phyloP scores from a whole-genome alignment of 2,797 vertebrate species.

The Pyrocephalus nanus region DNA sequence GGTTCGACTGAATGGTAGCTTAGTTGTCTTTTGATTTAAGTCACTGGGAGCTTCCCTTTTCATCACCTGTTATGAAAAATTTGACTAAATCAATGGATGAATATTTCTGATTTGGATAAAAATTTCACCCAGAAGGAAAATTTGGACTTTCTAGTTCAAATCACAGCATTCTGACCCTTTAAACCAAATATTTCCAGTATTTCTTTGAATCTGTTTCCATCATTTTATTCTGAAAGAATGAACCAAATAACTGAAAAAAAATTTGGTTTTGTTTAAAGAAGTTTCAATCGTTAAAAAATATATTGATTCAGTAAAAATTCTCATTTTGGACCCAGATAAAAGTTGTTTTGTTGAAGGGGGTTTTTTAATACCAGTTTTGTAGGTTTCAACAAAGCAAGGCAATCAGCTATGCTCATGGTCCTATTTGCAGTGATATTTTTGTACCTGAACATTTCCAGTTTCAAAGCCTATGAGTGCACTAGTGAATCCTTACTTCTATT shows the following conservation, averaged over 20 bases:
- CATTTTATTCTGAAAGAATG: neutral
- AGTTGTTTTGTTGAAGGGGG: neutral
- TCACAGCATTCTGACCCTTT: neutral
- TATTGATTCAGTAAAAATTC: neutral
- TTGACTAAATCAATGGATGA: neutral
- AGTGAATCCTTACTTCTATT: neutral
- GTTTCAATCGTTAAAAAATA: neutral
- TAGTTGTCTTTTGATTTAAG: constrained; percentile 52
- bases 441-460: neutral
- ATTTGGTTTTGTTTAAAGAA: neutral
- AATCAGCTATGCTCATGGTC: fast-evolving
- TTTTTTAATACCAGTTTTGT: neutral
- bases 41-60: constrained; percentile 26
- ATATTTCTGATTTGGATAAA: neutral
- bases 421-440: neutral
- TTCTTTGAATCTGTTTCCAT: neutral
- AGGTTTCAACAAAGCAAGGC: neutral
- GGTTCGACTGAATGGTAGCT: constrained; percentile 64
- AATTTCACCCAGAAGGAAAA: neutral
- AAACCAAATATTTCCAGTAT: neutral
- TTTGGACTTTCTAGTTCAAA: neutral
- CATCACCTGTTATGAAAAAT: constrained; percentile 45
- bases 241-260: neutral
- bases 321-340: neutral
- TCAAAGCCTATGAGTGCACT: neutral